phyloP scores from a whole-genome alignment of 1,140 invertebrate species.

The Pseudachorutes palmiensis region DNA sequence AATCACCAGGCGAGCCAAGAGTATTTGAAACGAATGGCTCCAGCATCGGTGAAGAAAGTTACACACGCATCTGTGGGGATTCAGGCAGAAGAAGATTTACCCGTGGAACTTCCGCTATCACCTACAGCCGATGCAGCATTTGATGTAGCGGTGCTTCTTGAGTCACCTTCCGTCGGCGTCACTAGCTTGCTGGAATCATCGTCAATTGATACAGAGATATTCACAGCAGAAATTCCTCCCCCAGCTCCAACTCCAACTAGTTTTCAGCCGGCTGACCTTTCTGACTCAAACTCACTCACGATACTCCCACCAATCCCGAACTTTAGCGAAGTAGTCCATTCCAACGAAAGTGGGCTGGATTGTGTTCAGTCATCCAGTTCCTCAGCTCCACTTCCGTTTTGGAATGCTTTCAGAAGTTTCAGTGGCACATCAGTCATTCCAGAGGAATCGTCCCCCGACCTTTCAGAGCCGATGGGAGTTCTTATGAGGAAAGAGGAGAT shows the following conservation, averaged over 20 bases:
- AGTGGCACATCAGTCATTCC: no score
- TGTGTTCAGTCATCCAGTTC: no score
- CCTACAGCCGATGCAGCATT: background rate
- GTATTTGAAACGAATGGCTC: background rate
- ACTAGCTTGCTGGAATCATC: background rate
- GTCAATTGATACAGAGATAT: no score
- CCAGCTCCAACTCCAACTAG: no score
- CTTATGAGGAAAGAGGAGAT: background rate
- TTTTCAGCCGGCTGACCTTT: no score
- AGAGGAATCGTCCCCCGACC: background rate
- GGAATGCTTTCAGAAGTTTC: background rate
- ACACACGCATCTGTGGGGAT: background rate
- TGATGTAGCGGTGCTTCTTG: no score
- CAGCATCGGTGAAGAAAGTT: constrained; percentile 7
- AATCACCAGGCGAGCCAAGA: constrained; percentile 20
- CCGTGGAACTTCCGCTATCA: background rate
- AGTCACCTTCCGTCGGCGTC: background rate
- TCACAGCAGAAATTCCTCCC: no score
- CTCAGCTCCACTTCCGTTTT: background rate
- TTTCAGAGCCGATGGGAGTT: background rate
- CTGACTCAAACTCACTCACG: no score
- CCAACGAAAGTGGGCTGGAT: no score
- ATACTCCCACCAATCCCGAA: no score
- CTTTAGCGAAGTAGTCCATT: no score
- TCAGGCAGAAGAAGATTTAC: background rate